Percentiles rank a stretch among this genome's conserved stretches.
These are phyloP conservation scores for Cnemophilus loriae DNA, from an alignment of 2,113 vertebrate species.

Conservation along the genomic window DNA sequence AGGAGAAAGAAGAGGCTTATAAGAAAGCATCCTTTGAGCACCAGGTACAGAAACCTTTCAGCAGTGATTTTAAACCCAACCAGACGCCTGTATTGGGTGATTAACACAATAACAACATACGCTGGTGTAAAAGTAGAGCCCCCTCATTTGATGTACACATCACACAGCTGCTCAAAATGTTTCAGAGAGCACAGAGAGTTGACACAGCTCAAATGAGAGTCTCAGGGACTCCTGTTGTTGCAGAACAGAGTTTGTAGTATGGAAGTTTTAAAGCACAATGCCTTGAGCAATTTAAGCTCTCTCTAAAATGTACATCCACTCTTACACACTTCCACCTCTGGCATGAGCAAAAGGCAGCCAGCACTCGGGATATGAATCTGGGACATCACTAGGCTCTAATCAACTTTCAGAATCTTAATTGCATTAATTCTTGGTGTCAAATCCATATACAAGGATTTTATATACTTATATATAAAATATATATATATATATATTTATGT, in stretches of 20 bases:
- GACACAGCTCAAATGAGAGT: background rate
- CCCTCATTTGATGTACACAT: background rate
- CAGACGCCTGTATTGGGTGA: background rate
- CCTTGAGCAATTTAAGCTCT: background rate
- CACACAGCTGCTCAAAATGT: background rate
- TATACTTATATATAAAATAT: background rate
- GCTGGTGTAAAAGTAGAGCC: background rate
- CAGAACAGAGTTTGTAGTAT: background rate
- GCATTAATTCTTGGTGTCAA: background rate
- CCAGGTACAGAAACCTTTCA: background rate
- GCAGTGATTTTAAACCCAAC: background rate
- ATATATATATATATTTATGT: background rate
- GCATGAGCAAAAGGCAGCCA: background rate
- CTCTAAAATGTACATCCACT: accelerated
- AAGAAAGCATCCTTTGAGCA: background rate
- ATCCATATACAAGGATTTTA: background rate
- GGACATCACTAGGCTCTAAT: background rate
- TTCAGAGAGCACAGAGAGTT: background rate
- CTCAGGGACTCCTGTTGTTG: background rate
- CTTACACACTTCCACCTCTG: background rate
- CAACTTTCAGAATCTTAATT: background rate
- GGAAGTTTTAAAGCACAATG: background rate
- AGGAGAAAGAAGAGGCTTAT: background rate
- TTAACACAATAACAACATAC: background rate
- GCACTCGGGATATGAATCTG: background rate